Evolutionary conservation across 1,140 invertebrate species (phyloP).

Genomic region (Cotesia chilonis): DNA sequence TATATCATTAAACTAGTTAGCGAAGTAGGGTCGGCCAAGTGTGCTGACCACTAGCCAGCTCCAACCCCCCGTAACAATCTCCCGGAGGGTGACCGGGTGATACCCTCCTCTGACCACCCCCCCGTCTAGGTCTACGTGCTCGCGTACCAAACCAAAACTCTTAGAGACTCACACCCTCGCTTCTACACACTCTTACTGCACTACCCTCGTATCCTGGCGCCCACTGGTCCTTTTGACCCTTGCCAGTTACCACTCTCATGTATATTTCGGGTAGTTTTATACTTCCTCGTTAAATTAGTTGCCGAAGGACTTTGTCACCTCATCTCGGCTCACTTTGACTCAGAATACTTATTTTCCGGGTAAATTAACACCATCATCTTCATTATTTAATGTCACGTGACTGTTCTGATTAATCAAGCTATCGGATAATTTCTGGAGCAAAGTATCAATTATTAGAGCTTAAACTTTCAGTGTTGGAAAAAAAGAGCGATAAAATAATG

Average conservation of each 20-base stretch:
- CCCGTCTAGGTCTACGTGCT: constrained; percentile 56
- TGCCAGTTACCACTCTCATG: constrained; percentile 47
- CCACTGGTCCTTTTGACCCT: constrained; percentile 35
- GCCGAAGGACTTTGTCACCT: constrained; percentile 5
- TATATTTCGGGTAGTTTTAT: no score
- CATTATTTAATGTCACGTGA: background rate
- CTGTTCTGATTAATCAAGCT: background rate
- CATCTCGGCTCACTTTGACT: background rate
- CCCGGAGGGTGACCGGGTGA: background rate
- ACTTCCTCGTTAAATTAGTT: background rate
- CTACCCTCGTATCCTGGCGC: constrained; percentile 17
- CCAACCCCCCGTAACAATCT: constrained; percentile 47
- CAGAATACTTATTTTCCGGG: background rate
- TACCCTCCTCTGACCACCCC: constrained; percentile 37
- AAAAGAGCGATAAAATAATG: no score
- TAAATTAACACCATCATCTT: background rate
- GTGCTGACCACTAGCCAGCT: constrained; percentile 65
- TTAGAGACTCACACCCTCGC: constrained; percentile 57
- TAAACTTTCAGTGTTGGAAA: no score
- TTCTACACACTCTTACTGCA: constrained; percentile 27
- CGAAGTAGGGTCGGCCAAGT: constrained; percentile 67
- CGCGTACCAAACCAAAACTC: constrained; percentile 60
- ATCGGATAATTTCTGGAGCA: background rate
- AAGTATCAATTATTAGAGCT: no score
- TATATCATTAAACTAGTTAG: constrained; percentile 69